phyloP scores from a whole-genome alignment of 2,113 vertebrate genomes.

The Chaenocephalus aceratus region DNA sequence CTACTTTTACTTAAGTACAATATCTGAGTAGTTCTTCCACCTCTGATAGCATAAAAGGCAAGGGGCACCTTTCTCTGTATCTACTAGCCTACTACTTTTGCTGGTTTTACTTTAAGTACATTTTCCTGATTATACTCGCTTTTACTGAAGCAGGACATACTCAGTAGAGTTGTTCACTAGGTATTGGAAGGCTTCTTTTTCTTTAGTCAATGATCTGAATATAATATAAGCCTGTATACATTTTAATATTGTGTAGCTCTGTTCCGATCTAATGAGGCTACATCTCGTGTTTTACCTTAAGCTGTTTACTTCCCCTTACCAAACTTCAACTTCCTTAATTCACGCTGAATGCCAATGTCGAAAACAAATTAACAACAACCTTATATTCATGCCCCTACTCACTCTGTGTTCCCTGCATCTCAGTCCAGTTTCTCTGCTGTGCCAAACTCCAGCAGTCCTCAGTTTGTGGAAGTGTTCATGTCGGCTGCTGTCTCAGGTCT shows the following conservation, averaged over 20 bases:
- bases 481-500: background rate
- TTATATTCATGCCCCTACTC: slow-evolving; percentile 24
- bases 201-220: background rate
- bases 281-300: slow-evolving; percentile 32
- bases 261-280: slow-evolving; percentile 19
- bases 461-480: background rate
- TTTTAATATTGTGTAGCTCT: background rate
- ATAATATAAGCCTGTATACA: background rate
- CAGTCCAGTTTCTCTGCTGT: background rate
- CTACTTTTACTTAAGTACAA: too few species aligned
- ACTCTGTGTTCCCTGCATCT: slow-evolving; percentile 28
- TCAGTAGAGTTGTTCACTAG: background rate
- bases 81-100: background rate
- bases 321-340: slow-evolving; percentile 43
- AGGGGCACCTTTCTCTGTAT: background rate
- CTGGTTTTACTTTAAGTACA: background rate
- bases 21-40: too few species aligned
- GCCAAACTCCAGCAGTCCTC: background rate
- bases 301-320: slow-evolving; percentile 1
- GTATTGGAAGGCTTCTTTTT: background rate
- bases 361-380: background rate
- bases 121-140: background rate
- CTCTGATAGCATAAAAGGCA: background rate
- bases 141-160: background rate
- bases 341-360: background rate